These are phyloP conservation scores for Rhodinocichla rosea DNA, from an alignment of 2,113 vertebrate genomes.

Conservation along the genomic window DNA sequence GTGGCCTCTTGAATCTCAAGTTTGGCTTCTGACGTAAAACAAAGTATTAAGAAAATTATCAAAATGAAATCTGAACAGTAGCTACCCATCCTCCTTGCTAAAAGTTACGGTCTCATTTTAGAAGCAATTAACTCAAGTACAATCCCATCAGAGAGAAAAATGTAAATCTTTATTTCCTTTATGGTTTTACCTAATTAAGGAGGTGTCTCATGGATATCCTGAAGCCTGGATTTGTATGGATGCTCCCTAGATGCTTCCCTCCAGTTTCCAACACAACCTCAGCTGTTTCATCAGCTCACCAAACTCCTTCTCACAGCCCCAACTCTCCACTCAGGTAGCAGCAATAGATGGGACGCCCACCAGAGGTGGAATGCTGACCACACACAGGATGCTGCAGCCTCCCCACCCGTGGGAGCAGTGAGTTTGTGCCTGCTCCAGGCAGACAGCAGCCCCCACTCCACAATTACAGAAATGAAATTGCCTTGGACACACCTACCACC, in stretches of 20 bases:
- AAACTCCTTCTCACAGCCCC: background rate
- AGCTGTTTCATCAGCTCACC: background rate
- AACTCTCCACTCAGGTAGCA: fast-evolving
- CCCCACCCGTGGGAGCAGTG: background rate
- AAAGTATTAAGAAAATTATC: background rate
- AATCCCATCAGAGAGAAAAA: background rate
- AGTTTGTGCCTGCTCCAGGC: background rate
- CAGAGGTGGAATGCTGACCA: background rate
- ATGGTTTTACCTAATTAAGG: background rate
- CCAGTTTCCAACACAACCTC: background rate
- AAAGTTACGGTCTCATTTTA: background rate
- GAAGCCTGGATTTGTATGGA: background rate
- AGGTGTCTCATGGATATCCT: background rate
- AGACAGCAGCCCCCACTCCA: background rate
- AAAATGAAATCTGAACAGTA: background rate
- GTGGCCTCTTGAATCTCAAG: background rate
- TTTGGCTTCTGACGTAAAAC: background rate
- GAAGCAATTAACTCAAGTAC: background rate
- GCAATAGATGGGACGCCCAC: background rate
- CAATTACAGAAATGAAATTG: background rate
- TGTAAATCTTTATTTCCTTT: background rate
- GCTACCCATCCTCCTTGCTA: background rate
- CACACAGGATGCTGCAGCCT: background rate
- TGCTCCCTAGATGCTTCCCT: background rate
- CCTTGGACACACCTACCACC: background rate